Percentiles rank a stretch among this genome's conserved stretches.
Conservation (phyloP, 2,888 invertebrate genomes). For the Cephalotes varians region DNA sequence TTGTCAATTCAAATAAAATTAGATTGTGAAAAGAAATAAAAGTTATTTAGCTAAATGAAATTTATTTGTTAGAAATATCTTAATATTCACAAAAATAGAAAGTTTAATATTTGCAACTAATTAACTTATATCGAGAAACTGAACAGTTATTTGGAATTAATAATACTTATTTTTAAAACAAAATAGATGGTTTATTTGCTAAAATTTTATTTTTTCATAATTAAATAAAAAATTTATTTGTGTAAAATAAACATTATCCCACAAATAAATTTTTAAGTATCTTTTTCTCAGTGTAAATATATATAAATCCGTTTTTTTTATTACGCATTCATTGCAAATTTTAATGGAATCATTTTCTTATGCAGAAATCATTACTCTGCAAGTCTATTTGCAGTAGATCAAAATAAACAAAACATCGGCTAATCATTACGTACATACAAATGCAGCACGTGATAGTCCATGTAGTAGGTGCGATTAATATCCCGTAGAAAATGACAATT, state of each 20-base stretch:
- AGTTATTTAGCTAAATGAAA: not conserved
- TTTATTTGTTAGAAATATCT: not conserved
- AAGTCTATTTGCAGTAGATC: not conserved
- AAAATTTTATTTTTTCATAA: not conserved
- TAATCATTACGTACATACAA: not conserved
- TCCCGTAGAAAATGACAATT: not conserved
- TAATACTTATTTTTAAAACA: not conserved
- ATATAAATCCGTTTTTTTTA: not conserved
- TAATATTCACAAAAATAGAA: not conserved
- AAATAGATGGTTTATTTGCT: not conserved
- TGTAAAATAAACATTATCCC: not conserved
- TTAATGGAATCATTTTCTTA: not conserved
- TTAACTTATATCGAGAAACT: not conserved
- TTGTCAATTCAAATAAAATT: not conserved
- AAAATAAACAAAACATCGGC: not conserved
- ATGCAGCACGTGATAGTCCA: not conserved
- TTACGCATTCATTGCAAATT: not conserved
- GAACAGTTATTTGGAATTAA: not conserved
- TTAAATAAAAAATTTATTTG: not conserved
- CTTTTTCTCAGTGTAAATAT: not conserved
- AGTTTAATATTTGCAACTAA: not conserved
- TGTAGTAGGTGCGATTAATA: not conserved
- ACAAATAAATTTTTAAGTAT: not conserved
- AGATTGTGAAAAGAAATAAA: not conserved
- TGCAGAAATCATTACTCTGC: not conserved